Percentiles rank a stretch among this genome's conserved stretches.
phyloP scores from a whole-genome alignment of 2,888 invertebrate species.

The Phrixothrix hirtus region DNA sequence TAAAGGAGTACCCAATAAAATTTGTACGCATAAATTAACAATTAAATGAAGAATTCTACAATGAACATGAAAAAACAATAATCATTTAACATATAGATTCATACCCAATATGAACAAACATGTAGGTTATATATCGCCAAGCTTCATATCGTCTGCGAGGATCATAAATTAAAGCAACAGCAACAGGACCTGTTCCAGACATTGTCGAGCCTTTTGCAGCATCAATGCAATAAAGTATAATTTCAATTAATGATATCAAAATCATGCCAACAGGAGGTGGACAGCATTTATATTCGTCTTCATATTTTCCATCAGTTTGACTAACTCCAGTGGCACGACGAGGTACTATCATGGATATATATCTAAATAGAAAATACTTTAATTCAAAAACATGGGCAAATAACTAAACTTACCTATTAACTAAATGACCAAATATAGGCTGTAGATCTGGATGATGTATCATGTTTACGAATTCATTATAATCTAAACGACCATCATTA shows the following conservation, averaged over 20 bases:
- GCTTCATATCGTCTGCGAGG: slow-evolving; percentile 83
- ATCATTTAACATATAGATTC: too few relatives aligned
- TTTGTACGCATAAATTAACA: slow-evolving; percentile 89
- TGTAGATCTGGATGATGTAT: slow-evolving; percentile 60
- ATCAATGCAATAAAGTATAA: slow-evolving; percentile 65
- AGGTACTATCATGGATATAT: slow-evolving; percentile 34
- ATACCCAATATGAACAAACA: slow-evolving; percentile 94
- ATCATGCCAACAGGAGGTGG: slow-evolving; percentile 94
- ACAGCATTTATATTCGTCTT: slow-evolving; percentile 87
- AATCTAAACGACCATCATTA: slow-evolving; percentile 69
- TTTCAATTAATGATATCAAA: slow-evolving; percentile 84
- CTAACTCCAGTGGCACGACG: slow-evolving; percentile 41
- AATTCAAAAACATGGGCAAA: too few relatives aligned
- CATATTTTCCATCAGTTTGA: slow-evolving; percentile 75
- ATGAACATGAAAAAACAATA: slow-evolving; percentile 15
- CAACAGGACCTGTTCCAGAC: slow-evolving; percentile 68
- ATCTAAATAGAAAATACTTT: slow-evolving; percentile 33
- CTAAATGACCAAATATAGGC: slow-evolving; percentile 64
- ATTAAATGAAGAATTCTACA: slow-evolving; percentile 81
- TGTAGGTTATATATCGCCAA: slow-evolving; percentile 94
- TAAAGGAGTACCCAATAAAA: slow-evolving; percentile 89
- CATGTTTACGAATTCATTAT: slow-evolving; percentile 74
- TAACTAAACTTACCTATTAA: slow-evolving; percentile 60
- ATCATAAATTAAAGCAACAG: slow-evolving; percentile 83
- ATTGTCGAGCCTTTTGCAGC: slow-evolving; percentile 52